Evolutionary conservation across 1,140 invertebrate species (phyloP).

Genomic region (Drosophila bocqueti): DNA sequence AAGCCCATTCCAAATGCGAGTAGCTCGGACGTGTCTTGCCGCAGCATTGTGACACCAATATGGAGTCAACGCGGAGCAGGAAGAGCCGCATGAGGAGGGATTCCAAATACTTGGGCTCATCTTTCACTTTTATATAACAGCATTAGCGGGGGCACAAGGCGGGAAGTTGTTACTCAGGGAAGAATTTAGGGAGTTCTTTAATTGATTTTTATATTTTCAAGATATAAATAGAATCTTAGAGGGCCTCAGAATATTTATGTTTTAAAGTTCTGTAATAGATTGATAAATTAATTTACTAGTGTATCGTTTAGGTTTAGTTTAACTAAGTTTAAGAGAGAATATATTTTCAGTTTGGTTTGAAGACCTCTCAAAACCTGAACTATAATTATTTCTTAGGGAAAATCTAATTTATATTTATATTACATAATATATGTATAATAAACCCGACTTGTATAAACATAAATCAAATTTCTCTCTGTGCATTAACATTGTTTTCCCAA

Average conservation of each 20-base stretch:
- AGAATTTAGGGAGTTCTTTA: not conserved
- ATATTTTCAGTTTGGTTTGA: not conserved
- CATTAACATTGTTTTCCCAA: constrained; percentile 7
- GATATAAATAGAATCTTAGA: not conserved
- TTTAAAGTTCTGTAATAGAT: too few species aligned
- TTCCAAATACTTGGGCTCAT: constrained; percentile 38
- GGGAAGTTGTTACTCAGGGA: not conserved
- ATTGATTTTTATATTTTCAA: not conserved
- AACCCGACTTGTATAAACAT: not conserved
- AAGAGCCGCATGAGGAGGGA: constrained; percentile 18
- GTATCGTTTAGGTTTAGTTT: too few species aligned
- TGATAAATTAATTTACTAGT: too few species aligned
- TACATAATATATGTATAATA: not conserved
- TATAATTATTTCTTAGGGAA: not conserved
- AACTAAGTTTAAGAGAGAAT: not conserved
- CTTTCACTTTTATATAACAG: constrained; percentile 74
- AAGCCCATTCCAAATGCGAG: constrained; percentile 70
- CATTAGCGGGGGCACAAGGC: constrained; percentile 5
- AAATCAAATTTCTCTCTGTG: constrained; percentile 4
- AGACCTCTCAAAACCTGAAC: not conserved
- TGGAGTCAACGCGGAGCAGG: constrained; percentile 31
- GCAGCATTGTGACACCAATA: constrained; percentile 75
- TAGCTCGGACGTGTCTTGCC: constrained; percentile 61
- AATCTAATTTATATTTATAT: not conserved
- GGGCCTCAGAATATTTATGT: too few species aligned